Evolutionary conservation across 2,113 vertebrate genomes (phyloP).

Genomic region (Aepyceros melampus): DNA sequence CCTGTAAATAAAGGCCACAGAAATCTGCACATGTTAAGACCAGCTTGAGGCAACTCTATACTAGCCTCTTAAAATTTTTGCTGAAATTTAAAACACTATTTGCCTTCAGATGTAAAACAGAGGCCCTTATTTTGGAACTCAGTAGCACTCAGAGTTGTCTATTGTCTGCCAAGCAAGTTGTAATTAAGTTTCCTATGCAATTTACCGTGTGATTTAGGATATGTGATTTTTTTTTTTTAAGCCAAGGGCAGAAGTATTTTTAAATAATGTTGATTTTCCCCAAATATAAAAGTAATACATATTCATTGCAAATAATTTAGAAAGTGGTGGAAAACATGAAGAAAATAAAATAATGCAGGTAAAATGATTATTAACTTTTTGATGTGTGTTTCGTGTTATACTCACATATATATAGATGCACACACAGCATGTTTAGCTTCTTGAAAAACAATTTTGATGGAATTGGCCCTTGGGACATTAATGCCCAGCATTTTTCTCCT

Average conservation of each 20-base stretch:
- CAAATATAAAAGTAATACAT: neutral
- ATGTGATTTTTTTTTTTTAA: neutral
- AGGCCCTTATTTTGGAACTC: slow-evolving; percentile 19
- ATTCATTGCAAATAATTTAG: neutral
- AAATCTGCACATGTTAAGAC: neutral
- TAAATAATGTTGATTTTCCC: neutral
- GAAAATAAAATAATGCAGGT: neutral
- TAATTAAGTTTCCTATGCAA: slow-evolving; percentile 58
- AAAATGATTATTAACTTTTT: slow-evolving; percentile 25
- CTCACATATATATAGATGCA: neutral
- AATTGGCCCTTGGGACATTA: neutral
- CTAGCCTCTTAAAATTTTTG: neutral
- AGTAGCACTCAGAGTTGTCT: slow-evolving; percentile 32
- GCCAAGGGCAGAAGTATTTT: neutral
- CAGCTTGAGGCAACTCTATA: neutral
- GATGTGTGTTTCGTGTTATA: neutral
- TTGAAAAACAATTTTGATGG: neutral
- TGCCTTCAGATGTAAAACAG: slow-evolving; percentile 24
- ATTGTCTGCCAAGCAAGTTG: slow-evolving; percentile 44
- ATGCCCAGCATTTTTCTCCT: neutral
- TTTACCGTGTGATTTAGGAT: slow-evolving; percentile 31
- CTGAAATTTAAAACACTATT: slow-evolving; percentile 7
- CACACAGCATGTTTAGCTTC: neutral
- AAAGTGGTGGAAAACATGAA: slow-evolving; percentile 20
- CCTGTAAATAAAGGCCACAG: neutral